A percentile compares a stretch with the other conserved stretches of the same genome.
Evolutionary conservation across 2,888 invertebrate species (phyloP).

Genomic region (Ennomos quercinarius): DNA sequence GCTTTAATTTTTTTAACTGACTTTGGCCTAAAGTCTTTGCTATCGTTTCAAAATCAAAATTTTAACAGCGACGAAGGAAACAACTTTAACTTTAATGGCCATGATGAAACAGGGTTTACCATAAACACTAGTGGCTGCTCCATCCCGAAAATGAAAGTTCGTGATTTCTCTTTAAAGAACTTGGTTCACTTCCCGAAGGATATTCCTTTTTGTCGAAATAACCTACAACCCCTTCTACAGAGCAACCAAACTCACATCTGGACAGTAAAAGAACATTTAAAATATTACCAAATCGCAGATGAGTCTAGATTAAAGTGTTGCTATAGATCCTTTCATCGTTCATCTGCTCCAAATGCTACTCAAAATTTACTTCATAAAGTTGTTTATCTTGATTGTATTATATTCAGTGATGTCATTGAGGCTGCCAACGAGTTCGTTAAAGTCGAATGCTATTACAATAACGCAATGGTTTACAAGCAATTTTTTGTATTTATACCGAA

Average conservation of each 20-base stretch:
- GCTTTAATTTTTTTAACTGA: constrained; percentile 6
- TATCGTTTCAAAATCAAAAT: neutral
- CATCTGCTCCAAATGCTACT: neutral
- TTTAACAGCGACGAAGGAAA: neutral
- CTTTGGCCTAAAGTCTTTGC: neutral
- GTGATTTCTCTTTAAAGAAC: constrained; percentile 57
- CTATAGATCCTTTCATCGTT: constrained; percentile 81
- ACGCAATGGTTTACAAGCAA: constrained; percentile 85
- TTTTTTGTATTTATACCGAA: constrained; percentile 87
- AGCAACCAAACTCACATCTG: constrained; percentile 84
- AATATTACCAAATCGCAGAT: constrained; percentile 47
- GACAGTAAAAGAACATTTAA: constrained; percentile 65
- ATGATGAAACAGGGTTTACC: constrained; percentile 54
- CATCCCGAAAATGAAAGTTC: constrained; percentile 85
- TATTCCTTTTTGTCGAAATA: constrained; percentile 34
- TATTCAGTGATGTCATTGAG: constrained; percentile 65
- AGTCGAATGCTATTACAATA: constrained; percentile 84
- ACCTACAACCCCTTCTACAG: constrained; percentile 30
- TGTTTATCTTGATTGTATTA: constrained; percentile 70
- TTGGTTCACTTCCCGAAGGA: constrained; percentile 9
- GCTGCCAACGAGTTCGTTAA: constrained; percentile 87
- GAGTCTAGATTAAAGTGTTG: constrained; percentile 79
- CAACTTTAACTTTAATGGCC: constrained; percentile 10
- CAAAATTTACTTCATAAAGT: constrained; percentile 50
- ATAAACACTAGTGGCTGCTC: constrained; percentile 86